phyloP scores from a whole-genome alignment of 2,888 invertebrate species.

The Cryptosula pallasiana region DNA sequence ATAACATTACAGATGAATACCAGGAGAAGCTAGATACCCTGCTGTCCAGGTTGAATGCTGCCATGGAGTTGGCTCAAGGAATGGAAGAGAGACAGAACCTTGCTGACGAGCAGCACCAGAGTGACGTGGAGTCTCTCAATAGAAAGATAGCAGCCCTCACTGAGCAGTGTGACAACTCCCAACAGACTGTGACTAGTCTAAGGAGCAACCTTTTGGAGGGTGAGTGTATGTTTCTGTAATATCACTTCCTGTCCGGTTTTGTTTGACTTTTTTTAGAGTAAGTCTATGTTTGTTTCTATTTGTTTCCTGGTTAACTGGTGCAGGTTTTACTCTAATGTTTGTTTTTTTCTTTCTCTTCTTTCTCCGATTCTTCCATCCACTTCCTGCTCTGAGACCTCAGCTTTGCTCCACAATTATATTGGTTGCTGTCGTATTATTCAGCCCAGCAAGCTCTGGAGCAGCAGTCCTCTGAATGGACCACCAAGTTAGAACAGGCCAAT shows the following conservation, averaged over 20 bases:
- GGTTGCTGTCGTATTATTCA: background rate
- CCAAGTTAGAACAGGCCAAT: no score
- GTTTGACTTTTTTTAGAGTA: no score
- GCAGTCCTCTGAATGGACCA: no score
- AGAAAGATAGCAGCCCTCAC: background rate
- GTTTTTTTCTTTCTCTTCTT: no score
- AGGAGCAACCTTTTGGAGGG: background rate
- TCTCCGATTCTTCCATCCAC: no score
- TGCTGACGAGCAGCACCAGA: conserved; percentile 5
- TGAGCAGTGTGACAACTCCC: background rate
- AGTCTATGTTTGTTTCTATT: no score
- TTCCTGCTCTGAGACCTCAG: no score
- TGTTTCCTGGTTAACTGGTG: no score
- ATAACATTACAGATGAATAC: background rate
- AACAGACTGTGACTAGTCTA: background rate
- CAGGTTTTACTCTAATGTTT: no score
- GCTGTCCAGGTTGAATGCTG: background rate
- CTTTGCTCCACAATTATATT: no score
- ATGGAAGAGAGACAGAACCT: conserved; percentile 2
- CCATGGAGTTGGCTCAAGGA: background rate
- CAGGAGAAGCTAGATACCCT: conserved; percentile 1
- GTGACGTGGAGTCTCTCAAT: conserved; percentile 6
- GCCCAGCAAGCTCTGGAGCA: background rate
- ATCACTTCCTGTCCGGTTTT: no score
- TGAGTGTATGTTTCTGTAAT: background rate